A percentile compares a stretch with the other conserved stretches of the same genome.
Conservation (phyloP, 2,888 invertebrate genomes). For the Cerceris rybyensis region DNA sequence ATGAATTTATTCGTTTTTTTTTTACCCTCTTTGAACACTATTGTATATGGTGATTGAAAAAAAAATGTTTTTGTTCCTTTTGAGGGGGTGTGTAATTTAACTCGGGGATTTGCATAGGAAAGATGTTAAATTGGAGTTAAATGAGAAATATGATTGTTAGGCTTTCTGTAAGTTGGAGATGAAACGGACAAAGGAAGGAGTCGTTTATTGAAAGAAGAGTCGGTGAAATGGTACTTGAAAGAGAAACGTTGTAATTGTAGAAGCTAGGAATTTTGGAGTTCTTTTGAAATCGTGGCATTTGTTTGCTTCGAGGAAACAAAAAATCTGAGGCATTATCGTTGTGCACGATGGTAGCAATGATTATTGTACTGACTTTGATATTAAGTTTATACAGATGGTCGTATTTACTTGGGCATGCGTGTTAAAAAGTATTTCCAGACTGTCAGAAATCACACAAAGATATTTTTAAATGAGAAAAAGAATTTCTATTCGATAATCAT, state of each 20-base stretch:
- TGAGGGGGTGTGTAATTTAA: not conserved
- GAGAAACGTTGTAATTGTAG: too few species aligned
- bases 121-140: not conserved
- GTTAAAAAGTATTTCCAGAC: not conserved
- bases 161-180: not conserved
- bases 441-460: constrained; percentile 1
- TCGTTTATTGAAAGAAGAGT: too few species aligned
- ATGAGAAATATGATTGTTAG: not conserved
- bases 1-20: too few species aligned
- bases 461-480: not conserved
- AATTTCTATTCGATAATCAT: not conserved
- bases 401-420: constrained; percentile 30
- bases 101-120: not conserved
- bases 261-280: too few species aligned
- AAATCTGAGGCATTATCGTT: not conserved
- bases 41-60: too few species aligned
- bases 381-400: constrained; percentile 34
- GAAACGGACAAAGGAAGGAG: not conserved
- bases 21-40: too few species aligned
- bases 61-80: not conserved
- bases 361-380: constrained; percentile 14
- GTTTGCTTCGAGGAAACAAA: too few species aligned
- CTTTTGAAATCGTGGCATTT: too few species aligned
- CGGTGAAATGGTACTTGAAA: too few species aligned
- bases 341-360: not conserved